A percentile compares a stretch with the other conserved stretches of the same genome.
Evolutionary conservation across 2,113 vertebrate genomes (phyloP).

Genomic region (Lanius ludovicianus): DNA sequence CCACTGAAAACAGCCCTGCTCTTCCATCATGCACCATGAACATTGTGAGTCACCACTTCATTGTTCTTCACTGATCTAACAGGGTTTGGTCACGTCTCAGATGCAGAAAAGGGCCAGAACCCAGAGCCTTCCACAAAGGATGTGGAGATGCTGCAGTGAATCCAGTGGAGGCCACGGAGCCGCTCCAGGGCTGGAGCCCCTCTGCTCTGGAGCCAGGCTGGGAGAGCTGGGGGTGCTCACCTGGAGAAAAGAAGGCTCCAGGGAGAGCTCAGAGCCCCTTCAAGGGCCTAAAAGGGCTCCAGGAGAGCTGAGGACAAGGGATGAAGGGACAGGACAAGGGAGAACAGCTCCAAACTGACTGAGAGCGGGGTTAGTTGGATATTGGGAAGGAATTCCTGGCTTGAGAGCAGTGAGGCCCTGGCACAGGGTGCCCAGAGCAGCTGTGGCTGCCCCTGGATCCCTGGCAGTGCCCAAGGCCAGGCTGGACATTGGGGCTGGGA

Average conservation of each 20-base stretch:
- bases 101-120: not conserved
- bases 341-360: not conserved
- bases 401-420: accelerated
- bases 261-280: not conserved
- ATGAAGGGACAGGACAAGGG: not conserved
- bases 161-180: accelerated
- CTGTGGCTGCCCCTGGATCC: not conserved
- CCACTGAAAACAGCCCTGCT: not conserved
- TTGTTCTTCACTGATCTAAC: not conserved
- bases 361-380: not conserved
- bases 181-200: not conserved
- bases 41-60: not conserved
- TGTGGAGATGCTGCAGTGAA: not conserved
- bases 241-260: not conserved
- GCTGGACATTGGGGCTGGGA: not conserved
- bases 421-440: not conserved
- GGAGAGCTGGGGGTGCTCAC: not conserved
- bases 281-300: not conserved
- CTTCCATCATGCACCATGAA: accelerated
- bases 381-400: not conserved
- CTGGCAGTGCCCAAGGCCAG: not conserved
- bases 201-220: not conserved
- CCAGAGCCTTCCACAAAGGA: not conserved
- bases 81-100: accelerated
- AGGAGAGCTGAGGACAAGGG: not conserved